Base-by-base conservation (phyloP, 1,140 invertebrate species). In the Venturia canescens region DNA sequence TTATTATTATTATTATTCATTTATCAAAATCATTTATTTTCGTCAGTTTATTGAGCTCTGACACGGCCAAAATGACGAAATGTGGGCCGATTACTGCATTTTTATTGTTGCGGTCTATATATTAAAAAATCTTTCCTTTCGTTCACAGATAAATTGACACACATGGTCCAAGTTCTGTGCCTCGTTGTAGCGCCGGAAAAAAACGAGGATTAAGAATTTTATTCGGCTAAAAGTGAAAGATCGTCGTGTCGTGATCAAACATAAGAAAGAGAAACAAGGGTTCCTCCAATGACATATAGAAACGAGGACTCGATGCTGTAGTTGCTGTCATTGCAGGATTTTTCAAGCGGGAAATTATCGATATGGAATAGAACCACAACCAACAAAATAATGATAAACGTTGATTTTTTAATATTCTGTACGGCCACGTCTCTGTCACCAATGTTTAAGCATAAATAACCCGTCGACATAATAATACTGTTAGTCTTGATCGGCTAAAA, bases 101-200 rank as follows among this genome's bases (percentile, higher is more conserved):
- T 44, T 6, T 6, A 6, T 7, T 6, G 15, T 6, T 44, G 15
- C 38, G 38, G 38, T 44, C 38, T 7, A 44, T 44, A 27, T n/a
- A 81, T 81, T 26, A 26, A 70, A 29, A 9, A 67, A 38, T 67
- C 16, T 57, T 81, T 80, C 80, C 87, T 86, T 91, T 88, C 87
- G 84, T 87, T 94, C 94, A 57, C 92, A 97, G 96, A 90, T 87
- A 93, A 94, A 88, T 86, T 96, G n/a, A 96, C 95, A 78, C 93
- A 93, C 84, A 91, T 93, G 66, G 92, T 95, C 50, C 96, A 97
- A 93, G 90, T 95, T 21, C 86, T 96, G 53, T 95, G 96, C 83
- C 92, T 96, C 86, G 95, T 95, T 69, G 95, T 95, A 26, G 95
- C 96, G 83, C 94, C 95, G 23, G 89, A 90, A 53, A 85, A 87